Percentiles rank a stretch among this genome's conserved stretches.
phyloP scores from a whole-genome alignment of 2,797 vertebrate genomes.

The Thalassophryne amazonica region DNA sequence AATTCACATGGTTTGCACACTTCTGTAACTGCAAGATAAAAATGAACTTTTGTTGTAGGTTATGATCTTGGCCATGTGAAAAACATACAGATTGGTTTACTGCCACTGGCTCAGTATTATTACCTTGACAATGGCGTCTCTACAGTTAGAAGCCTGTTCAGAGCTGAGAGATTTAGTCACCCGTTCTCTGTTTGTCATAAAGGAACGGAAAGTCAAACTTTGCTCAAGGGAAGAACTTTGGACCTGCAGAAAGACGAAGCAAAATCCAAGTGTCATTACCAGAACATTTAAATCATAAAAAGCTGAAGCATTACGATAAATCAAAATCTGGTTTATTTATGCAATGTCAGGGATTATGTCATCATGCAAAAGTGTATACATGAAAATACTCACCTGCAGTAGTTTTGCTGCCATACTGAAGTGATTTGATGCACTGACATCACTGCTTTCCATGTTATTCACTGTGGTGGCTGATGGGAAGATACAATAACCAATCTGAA shows the following conservation, averaged over 20 bases:
- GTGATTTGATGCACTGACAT: conserved; percentile 78
- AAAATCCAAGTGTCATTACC: no score
- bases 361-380: no score
- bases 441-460: conserved; percentile 88
- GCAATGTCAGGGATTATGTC: no score
- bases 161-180: conserved; percentile 85
- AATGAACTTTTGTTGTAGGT: neutral
- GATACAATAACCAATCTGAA: neutral
- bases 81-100: neutral
- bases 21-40: no score
- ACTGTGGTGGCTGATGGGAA: conserved; percentile 72
- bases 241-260: conserved; percentile 65
- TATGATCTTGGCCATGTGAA: conserved; percentile 13
- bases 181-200: conserved; percentile 83
- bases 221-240: conserved; percentile 68
- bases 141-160: conserved; percentile 83
- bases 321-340: no score
- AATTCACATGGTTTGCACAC: no score
- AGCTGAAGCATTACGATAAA: no score
- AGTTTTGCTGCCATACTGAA: conserved; percentile 77
- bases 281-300: no score
- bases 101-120: neutral
- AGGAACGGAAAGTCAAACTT: conserved; percentile 85
- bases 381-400: conserved; percentile 77
- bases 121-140: conserved; percentile 95